phyloP scores from a whole-genome alignment of 2,888 invertebrate genomes.

The Saturnia pavonia region DNA sequence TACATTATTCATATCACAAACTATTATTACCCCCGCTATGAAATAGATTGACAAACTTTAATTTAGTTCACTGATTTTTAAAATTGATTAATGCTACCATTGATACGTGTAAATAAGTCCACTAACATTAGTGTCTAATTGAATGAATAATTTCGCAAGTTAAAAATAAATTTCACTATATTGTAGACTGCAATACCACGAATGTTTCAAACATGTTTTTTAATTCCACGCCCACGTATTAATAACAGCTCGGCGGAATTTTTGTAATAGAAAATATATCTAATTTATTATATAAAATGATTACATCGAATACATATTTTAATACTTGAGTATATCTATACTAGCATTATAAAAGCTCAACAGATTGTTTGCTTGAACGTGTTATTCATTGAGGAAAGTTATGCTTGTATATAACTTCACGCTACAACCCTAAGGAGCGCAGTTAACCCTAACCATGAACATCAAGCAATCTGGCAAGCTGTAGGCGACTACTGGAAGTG shows the following conservation, averaged over 20 bases:
- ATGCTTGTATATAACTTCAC: too few species aligned
- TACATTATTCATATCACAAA: neutral
- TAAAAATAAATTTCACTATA: constrained; percentile 41
- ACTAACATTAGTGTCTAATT: constrained; percentile 45
- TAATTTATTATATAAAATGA: neutral
- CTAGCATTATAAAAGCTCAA: too few species aligned
- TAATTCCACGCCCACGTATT: constrained; percentile 1
- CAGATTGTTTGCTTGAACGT: too few species aligned
- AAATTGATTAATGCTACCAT: constrained; percentile 29
- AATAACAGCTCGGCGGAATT: neutral
- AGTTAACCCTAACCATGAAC: too few species aligned
- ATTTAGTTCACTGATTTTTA: constrained; percentile 22
- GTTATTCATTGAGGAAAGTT: too few species aligned
- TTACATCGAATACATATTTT: neutral
- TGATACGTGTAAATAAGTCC: constrained; percentile 40
- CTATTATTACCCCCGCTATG: neutral
- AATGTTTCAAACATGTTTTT: neutral
- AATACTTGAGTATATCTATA: too few species aligned
- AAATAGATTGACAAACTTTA: constrained; percentile 24
- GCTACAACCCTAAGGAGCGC: too few species aligned
- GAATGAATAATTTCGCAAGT: constrained; percentile 53
- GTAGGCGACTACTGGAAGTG: too few species aligned
- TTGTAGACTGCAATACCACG: neutral
- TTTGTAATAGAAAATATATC: neutral
- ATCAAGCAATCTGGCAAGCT: too few species aligned